A percentile compares a stretch with the other conserved stretches of the same genome.
Evolutionary conservation across 2,888 invertebrate genomes (phyloP).

Genomic region (Cosmia pyralina): DNA sequence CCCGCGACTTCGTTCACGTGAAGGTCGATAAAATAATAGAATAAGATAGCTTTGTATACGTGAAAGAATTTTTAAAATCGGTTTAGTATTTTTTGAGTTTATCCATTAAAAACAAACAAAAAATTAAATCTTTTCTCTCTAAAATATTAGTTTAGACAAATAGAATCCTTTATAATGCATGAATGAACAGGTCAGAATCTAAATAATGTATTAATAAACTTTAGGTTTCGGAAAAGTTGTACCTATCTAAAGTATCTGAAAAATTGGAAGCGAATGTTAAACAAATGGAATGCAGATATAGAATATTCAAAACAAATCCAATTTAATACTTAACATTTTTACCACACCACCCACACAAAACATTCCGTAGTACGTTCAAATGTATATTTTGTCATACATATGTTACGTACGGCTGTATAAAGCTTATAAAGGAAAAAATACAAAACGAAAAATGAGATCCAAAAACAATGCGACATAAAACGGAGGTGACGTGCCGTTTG

Average conservation of each 20-base stretch:
- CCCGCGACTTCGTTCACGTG: no score
- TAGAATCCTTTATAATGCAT: neutral
- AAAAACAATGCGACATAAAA: conserved; percentile 74
- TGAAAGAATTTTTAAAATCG: no score
- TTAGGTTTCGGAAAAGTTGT: neutral
- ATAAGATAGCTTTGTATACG: no score
- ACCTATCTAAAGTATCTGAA: neutral
- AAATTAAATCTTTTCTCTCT: no score
- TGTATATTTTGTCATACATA: conserved; percentile 22
- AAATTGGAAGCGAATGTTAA: neutral
- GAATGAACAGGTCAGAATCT: neutral
- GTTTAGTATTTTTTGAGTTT: no score
- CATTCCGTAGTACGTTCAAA: conserved; percentile 23
- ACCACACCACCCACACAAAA: conserved; percentile 13
- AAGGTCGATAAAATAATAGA: no score
- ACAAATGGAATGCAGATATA: neutral
- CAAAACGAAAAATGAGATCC: conserved; percentile 53
- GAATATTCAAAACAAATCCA: conserved; percentile 26
- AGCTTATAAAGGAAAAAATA: conserved; percentile 43
- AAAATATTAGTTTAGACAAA: neutral
- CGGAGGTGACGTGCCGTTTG: conserved; percentile 71
- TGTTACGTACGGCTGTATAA: conserved; percentile 21
- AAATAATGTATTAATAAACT: no score
- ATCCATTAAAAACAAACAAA: no score
- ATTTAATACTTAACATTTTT: conserved; percentile 13